Evolutionary conservation across 1,140 invertebrate genomes (phyloP), one percentile per base, ranked within the genome.

Genomic region (Druon quercuslanigerum): DNA sequence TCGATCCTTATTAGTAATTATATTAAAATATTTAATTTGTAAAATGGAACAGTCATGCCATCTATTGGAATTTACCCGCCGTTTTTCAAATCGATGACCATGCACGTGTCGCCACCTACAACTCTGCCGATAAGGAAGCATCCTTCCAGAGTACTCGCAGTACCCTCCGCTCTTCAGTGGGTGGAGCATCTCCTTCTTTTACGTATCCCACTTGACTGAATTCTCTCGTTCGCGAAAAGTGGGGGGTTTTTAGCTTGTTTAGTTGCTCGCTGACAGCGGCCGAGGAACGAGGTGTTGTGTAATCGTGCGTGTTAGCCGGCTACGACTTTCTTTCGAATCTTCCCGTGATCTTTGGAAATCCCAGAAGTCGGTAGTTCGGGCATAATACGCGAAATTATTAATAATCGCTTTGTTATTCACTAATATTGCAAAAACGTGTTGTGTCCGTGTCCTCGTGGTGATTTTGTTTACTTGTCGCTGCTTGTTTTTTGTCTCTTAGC

Each of bases 191-290:
- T 46, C 80, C 78, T 72, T 73, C 79, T 75, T 75, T 51, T 51
- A 78, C 75, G 50, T 78, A 54, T 81, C 79, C 80, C 81, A 77
- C 73, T 84, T 75, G 66, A 50, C 60, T 50, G 54, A 50, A 79
- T 78, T 54, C 77, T 79, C 81, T 78, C 79, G 77, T 73, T 66
- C 76, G 40, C 14, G 17, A 79, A 73, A 70, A 74, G 82, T 80
- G 82, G 80, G 79, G 33, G 80, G 79, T 73, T 72, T 54, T 71
- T 75, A 83, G 86, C 90, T 88, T 90, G 87, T 91, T 91, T 91
- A 91, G 90, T 91, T 89, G 89, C 86, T 87, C 89, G 90, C 87
- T 90, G 89, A 91, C 87, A 89, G 88, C 90, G 88, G 88, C 80
- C 86, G 86, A 83, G 85, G 79, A 80, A 85, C 80, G 85, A 84